Percentiles rank a stretch among this genome's conserved stretches.
Conservation (phyloP, 2,113 vertebrate genomes). For the Erythrocebus patas region DNA sequence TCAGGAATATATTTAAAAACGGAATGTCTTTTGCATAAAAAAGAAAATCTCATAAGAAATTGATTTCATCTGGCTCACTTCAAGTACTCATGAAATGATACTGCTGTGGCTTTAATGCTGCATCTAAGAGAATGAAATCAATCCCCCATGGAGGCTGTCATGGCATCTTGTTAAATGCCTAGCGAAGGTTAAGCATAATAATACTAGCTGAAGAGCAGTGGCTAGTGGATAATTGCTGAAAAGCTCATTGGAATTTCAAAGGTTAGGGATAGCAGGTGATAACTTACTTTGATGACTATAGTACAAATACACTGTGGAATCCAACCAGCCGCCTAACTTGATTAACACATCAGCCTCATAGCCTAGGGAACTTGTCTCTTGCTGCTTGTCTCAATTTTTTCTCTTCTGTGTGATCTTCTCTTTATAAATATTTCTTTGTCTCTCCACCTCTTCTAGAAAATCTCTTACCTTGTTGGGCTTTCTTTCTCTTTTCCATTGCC, state of each 20-base stretch:
- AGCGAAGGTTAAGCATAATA: not conserved
- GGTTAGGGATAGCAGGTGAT: conserved; percentile 25
- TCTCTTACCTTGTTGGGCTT: not conserved
- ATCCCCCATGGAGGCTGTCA: not conserved
- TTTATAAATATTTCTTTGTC: not conserved
- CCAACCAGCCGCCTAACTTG: not conserved
- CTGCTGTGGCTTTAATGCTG: not conserved
- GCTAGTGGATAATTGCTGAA: conserved; percentile 8
- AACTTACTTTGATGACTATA: conserved; percentile 42
- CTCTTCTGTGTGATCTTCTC: not conserved
- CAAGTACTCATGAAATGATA: not conserved
- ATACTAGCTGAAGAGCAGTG: not conserved
- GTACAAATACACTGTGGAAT: conserved; percentile 1
- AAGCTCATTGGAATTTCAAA: conserved; percentile 57
- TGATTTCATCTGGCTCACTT: not conserved
- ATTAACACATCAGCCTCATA: conserved; percentile 42
- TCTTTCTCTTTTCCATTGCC: not conserved
- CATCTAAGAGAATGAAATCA: not conserved
- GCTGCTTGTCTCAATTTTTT: not conserved
- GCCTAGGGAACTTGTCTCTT: not conserved
- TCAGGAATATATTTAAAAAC: not conserved
- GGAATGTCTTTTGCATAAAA: not conserved
- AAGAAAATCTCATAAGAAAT: conserved; percentile 27
- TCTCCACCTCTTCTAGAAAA: not conserved
- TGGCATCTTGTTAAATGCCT: not conserved